These are phyloP conservation scores for Zeugodacus cucurbitae DNA, from an alignment of 1,140 invertebrate species.

Conservation along the genomic window DNA sequence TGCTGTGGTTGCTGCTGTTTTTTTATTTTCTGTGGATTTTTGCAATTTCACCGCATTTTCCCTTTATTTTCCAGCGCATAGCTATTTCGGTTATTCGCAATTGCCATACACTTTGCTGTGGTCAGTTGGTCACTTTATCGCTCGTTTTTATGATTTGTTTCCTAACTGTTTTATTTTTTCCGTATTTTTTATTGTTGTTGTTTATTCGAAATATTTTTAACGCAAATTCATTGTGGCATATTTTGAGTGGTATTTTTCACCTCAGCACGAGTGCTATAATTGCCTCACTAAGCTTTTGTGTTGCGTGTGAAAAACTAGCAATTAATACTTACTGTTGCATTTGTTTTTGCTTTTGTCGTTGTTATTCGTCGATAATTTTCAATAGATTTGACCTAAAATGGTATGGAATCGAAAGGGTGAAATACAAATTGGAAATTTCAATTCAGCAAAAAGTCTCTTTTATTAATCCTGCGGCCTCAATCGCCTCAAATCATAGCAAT, in stretches of 20 bases:
- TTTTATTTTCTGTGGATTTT: not conserved
- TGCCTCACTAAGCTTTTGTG: not conserved
- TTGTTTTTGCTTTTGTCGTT: not conserved
- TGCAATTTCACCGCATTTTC: not conserved
- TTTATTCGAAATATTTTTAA: not conserved
- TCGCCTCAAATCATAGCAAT: not conserved
- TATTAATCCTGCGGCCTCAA: not conserved
- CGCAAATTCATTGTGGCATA: constrained; percentile 1
- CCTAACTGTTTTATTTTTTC: not conserved
- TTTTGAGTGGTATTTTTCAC: constrained; percentile 10
- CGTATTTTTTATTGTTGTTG: not conserved
- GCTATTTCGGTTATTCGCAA: not conserved
- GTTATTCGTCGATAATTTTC: not conserved
- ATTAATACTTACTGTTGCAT: constrained; percentile 7
- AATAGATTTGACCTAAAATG: not conserved
- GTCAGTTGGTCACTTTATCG: not conserved
- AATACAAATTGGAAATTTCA: not conserved
- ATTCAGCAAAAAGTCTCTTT: not conserved
- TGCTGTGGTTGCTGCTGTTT: not conserved
- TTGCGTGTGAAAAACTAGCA: not conserved
- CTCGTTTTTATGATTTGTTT: not conserved
- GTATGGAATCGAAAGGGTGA: not conserved
- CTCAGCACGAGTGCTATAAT: not conserved
- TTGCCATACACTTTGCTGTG: constrained; percentile 12
- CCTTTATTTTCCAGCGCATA: not conserved